Evolutionary conservation across 2,888 invertebrate species (phyloP), one percentile per base, ranked within the genome.

Genomic region (Helicoverpa assulta): DNA sequence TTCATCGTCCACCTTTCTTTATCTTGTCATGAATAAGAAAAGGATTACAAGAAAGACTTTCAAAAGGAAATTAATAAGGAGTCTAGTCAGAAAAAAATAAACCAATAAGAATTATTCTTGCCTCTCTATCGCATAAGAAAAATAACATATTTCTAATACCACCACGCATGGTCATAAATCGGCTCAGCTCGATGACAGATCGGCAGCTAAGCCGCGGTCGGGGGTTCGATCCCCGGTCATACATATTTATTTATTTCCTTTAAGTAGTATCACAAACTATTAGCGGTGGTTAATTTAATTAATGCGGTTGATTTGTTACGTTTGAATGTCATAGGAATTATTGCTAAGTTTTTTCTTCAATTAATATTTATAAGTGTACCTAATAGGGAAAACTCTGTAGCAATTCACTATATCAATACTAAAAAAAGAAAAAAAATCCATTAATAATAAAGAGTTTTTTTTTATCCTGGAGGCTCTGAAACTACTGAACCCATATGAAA

Each of bases 121-220:
- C 1, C 26, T 29, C 69, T 3, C 16, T 82, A 43, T 29, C 8
- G 57, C 69, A 77, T 70, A 56, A 76, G 19, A 43, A 37, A 26
- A 21, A 57, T n/a, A 67, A 66, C 69, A 76, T 75, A 78, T 78
- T 69, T 67, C 72, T 72, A 78, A 78, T 85, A 73, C 76, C 55
- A 82, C 83, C 78, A 65, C 76, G 73, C 68, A 74, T 66, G 69
- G 75, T 74, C 67, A 78, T 80, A 81, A 83, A 81, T 80, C 80
- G 74, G 70, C 72, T 78, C 73, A 76, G 54, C 26, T 70, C 85
- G 80, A 83, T 90, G 90, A 90, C 88, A 87, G 88, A 90, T 90
- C 76, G 80, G 54, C 78, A 26, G 78, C 76, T 84, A 78, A 85
- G 80, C 84, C 80, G 58, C 63, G 61, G 66, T 73, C 67, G 73